Conservation (phyloP, 2,888 invertebrate genomes). For the Agonum fuliginosum region DNA sequence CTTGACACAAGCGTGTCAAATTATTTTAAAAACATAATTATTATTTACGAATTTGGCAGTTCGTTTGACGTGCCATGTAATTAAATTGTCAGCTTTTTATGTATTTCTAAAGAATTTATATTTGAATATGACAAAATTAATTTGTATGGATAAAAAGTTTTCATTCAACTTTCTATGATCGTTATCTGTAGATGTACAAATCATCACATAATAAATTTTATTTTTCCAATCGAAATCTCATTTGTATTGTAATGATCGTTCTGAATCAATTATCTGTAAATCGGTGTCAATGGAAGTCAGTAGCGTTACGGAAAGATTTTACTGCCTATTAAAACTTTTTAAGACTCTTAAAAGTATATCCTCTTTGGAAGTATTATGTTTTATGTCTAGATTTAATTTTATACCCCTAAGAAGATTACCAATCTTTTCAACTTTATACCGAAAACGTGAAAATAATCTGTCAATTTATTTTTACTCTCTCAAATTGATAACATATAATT, state of each 20-base stretch:
- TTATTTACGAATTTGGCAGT: background rate
- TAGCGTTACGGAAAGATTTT: background rate
- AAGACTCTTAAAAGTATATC: conserved; percentile 13
- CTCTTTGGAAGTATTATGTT: conserved; percentile 17
- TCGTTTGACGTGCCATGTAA: background rate
- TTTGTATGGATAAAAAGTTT: background rate
- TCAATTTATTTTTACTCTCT: too few relatives aligned
- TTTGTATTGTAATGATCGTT: background rate
- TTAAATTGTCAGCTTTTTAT: conserved; percentile 1
- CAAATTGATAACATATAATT: too few relatives aligned
- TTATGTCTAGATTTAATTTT: conserved; percentile 9
- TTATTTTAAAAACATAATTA: background rate
- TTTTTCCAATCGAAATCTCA: background rate
- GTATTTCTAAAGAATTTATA: background rate
- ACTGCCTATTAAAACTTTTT: background rate
- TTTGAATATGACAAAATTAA: background rate
- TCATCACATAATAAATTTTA: conserved; percentile 5
- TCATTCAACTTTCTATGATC: background rate
- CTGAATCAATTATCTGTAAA: conserved; percentile 13
- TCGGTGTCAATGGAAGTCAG: conserved; percentile 6
- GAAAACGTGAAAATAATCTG: too few relatives aligned
- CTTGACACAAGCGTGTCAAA: background rate
- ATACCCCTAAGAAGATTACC: conserved; percentile 2
- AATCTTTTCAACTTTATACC: background rate
- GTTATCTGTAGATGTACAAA: background rate